phyloP scores from a whole-genome alignment of 2,888 invertebrate genomes.

The Anoplius nigerrimus region DNA sequence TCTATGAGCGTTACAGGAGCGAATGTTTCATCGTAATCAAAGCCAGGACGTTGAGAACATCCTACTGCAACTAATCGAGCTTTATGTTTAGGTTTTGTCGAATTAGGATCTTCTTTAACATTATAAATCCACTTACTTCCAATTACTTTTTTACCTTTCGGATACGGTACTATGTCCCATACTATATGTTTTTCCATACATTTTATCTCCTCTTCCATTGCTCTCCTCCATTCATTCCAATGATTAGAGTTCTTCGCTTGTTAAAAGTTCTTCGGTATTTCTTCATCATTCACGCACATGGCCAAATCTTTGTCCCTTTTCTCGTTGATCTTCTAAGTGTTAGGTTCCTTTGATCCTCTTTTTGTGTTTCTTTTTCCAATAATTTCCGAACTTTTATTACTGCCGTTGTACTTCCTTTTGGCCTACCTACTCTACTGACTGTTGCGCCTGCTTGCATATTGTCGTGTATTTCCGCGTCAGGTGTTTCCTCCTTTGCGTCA shows the following conservation, averaged over 20 bases:
- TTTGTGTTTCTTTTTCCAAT: no score
- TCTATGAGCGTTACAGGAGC: not conserved
- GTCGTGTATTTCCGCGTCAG: no score
- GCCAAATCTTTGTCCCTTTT: slow-evolving; percentile 11
- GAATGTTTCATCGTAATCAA: not conserved
- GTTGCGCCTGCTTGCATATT: no score
- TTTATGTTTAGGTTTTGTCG: not conserved
- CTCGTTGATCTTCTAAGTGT: slow-evolving; percentile 4
- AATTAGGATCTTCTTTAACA: not conserved
- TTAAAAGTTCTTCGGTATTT: not conserved
- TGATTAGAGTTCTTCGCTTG: not conserved
- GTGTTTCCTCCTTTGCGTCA: no score
- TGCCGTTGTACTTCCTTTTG: no score
- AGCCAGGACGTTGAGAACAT: not conserved
- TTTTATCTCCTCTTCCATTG: not conserved
- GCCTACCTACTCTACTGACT: no score
- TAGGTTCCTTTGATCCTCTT: no score
- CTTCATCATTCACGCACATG: not conserved
- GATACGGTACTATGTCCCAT: not conserved
- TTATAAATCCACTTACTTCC: not conserved
- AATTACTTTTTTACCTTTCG: not conserved
- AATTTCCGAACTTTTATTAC: no score
- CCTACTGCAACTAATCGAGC: not conserved
- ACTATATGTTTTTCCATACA: not conserved
- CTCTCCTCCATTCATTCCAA: not conserved